Conservation (phyloP, 1,140 invertebrate species). For the Drosophila fuyamai region DNA sequence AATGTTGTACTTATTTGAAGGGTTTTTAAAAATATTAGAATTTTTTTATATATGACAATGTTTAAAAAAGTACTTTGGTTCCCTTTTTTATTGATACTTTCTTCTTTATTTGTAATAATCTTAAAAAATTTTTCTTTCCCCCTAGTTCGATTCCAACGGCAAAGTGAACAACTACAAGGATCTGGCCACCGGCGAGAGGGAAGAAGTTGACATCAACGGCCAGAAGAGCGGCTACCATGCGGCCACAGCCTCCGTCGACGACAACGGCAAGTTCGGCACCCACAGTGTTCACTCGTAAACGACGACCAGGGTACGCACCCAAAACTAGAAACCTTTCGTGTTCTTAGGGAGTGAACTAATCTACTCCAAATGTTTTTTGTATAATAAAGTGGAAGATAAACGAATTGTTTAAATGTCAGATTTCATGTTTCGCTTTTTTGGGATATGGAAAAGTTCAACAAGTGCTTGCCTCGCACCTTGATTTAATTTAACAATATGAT, state of each 20-base stretch:
- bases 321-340: slow-evolving; percentile 29
- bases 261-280: slow-evolving; percentile 80
- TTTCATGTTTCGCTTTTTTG: neutral
- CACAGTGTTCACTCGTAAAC: slow-evolving; percentile 82
- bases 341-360: slow-evolving; percentile 20
- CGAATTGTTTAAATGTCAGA: slow-evolving; percentile 2
- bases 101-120: neutral
- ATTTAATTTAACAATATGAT: too few relatives aligned
- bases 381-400: slow-evolving; percentile 14
- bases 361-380: slow-evolving; percentile 15
- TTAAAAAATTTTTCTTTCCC: neutral
- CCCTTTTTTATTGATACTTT: too few relatives aligned
- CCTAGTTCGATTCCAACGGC: slow-evolving; percentile 68
- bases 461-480: too few relatives aligned
- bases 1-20: too few relatives aligned
- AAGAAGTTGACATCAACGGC: slow-evolving; percentile 77
- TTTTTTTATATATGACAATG: too few relatives aligned
- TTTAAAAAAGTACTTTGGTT: too few relatives aligned
- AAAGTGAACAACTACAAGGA: slow-evolving; percentile 81
- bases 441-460: too few relatives aligned
- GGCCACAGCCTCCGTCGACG: slow-evolving; percentile 82
- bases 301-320: neutral
- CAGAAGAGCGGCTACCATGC: slow-evolving; percentile 75
- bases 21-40: too few relatives aligned
- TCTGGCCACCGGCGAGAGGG: slow-evolving; percentile 81